phyloP scores from a whole-genome alignment of 2,888 invertebrate genomes.

The Odontomyia ornata region DNA sequence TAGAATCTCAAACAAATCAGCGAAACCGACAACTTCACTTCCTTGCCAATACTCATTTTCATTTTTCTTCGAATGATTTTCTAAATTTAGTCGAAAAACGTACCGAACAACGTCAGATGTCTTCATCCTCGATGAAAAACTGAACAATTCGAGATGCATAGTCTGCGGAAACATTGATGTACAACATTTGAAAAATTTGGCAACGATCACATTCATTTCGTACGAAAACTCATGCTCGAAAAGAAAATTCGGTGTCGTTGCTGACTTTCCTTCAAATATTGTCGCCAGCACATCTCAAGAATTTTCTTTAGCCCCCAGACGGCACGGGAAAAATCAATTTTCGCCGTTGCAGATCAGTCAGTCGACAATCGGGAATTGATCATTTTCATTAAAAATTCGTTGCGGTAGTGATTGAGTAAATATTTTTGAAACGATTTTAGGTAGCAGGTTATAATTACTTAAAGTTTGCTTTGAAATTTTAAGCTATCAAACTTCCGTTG shows the following conservation, averaged over 20 bases:
- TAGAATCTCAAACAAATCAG: no score
- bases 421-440: no score
- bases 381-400: not conserved
- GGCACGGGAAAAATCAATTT: not conserved
- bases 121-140: not conserved
- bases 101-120: not conserved
- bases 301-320: conserved; percentile 8
- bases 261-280: not conserved
- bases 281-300: not conserved
- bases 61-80: not conserved
- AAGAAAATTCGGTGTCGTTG: conserved; percentile 17
- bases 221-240: conserved; percentile 5
- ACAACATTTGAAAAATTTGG: conserved; percentile 22
- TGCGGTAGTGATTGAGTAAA: not conserved
- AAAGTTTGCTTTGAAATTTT: no score
- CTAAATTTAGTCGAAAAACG: conserved; percentile 6
- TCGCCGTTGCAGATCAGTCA: conserved; percentile 8
- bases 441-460: no score
- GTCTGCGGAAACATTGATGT: no score
- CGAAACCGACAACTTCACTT: no score
- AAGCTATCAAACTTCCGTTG: no score
- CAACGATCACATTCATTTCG: conserved; percentile 21
- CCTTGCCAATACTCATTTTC: no score
- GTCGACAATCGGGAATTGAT: conserved; percentile 3
- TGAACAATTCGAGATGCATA: no score